phyloP scores from a whole-genome alignment of 2,797 vertebrate species.

The Telmatherina bonti region DNA sequence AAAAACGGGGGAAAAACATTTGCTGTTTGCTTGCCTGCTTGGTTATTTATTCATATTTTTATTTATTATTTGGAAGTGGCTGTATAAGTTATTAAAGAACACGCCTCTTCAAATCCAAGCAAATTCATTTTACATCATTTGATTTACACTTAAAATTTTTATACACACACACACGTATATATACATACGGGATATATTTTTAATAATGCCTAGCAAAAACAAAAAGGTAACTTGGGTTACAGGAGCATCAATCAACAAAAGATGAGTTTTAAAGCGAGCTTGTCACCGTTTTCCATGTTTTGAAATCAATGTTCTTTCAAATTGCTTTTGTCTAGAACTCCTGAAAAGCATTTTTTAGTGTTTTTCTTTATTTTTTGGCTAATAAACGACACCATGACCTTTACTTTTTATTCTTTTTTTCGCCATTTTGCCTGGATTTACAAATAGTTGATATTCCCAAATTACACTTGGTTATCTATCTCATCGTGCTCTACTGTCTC shows the following conservation, averaged over 20 bases:
- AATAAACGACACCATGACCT: too few relatives aligned
- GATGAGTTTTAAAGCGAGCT: not conserved
- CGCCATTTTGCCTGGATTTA: slow-evolving; percentile 34
- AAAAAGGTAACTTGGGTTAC: not conserved
- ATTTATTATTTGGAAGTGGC: slow-evolving; percentile 84
- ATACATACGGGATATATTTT: slow-evolving; percentile 21
- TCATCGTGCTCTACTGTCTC: not conserved
- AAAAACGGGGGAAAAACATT: slow-evolving; percentile 64
- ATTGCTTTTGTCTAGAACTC: slow-evolving; percentile 27
- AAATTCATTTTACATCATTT: slow-evolving; percentile 64
- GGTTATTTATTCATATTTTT: slow-evolving; percentile 88
- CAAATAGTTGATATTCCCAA: slow-evolving; percentile 52
- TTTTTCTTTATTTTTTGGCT: too few relatives aligned
- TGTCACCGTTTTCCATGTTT: slow-evolving; percentile 9
- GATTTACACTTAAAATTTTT: slow-evolving; percentile 20
- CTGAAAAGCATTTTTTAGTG: not conserved
- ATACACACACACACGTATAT: slow-evolving; percentile 4
- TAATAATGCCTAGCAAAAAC: slow-evolving; percentile 21
- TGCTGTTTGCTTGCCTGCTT: slow-evolving; percentile 87
- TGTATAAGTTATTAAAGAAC: slow-evolving; percentile 82
- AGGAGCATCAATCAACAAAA: not conserved
- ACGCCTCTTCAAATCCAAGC: slow-evolving; percentile 68
- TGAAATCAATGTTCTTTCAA: slow-evolving; percentile 28
- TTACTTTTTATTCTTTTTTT: slow-evolving; percentile 25
- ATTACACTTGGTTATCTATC: not conserved